phyloP scores from a whole-genome alignment of 1,140 invertebrate species.

The Orius insidiosus region DNA sequence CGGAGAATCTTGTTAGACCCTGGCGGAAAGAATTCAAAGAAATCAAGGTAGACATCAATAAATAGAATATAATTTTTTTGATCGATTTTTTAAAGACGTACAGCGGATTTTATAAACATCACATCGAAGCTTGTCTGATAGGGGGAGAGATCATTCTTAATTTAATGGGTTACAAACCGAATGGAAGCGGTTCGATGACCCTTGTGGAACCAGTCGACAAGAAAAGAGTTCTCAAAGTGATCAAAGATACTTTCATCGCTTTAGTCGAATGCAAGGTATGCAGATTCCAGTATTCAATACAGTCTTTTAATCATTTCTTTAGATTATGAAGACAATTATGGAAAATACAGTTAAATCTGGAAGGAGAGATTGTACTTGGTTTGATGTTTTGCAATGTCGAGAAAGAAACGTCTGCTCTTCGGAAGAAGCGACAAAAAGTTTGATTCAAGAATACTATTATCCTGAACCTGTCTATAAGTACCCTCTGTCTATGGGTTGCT shows the following conservation, averaged over 20 bases:
- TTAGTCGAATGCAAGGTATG: constrained; percentile 71
- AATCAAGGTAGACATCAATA: constrained; percentile 40
- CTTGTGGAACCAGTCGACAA: constrained; percentile 60
- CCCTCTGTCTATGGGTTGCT: no score
- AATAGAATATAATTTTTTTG: background rate
- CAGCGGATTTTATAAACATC: constrained; percentile 71
- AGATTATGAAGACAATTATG: constrained; percentile 37
- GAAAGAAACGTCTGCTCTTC: constrained; percentile 40
- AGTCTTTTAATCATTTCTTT: constrained; percentile 15
- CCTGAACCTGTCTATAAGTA: no score
- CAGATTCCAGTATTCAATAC: background rate
- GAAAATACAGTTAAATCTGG: constrained; percentile 32
- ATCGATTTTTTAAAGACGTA: constrained; percentile 43
- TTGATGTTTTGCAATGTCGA: constrained; percentile 45
- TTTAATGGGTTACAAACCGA: constrained; percentile 60
- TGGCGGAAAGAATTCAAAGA: constrained; percentile 72
- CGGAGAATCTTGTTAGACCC: constrained; percentile 66
- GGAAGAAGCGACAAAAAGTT: constrained; percentile 32
- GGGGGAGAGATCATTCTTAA: constrained; percentile 57
- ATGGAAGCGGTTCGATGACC: constrained; percentile 32
- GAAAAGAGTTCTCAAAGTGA: constrained; percentile 57
- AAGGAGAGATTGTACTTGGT: constrained; percentile 36
- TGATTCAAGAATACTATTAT: constrained; percentile 23
- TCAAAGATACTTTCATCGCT: constrained; percentile 67
- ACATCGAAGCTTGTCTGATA: constrained; percentile 58